Evolutionary conservation across 2,797 vertebrate species (phyloP).

Genomic region (Anguilla megastoma): DNA sequence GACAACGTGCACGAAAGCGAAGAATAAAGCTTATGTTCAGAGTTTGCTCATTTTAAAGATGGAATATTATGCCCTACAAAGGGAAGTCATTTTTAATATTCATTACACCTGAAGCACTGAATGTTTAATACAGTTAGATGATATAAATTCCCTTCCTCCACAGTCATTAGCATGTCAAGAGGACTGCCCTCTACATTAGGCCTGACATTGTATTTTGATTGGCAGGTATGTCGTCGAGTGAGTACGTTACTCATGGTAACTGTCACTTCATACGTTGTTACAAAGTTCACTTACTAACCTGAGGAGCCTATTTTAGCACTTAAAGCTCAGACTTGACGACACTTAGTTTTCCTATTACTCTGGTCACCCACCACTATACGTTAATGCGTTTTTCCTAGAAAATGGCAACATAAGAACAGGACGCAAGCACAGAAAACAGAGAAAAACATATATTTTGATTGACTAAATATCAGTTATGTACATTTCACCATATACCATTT

Average conservation of each 20-base stretch:
- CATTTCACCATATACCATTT: not conserved
- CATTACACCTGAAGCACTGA: not conserved
- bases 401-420: not conserved
- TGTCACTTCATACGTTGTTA: not conserved
- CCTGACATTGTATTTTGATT: not conserved
- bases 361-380: not conserved
- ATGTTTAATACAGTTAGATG: not conserved
- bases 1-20: not conserved
- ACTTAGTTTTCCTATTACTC: not conserved
- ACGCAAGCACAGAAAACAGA: not conserved
- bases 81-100: not conserved
- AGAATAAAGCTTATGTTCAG: not conserved
- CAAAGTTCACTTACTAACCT: not conserved
- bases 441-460: not conserved
- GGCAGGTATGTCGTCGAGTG: not conserved
- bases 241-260: not conserved
- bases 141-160: not conserved
- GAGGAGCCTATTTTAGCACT: not conserved
- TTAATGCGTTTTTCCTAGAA: not conserved
- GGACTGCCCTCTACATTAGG: not conserved
- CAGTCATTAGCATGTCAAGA: not conserved
- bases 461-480: not conserved
- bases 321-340: not conserved
- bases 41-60: not conserved
- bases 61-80: not conserved